Base-by-base conservation (phyloP, 2,113 vertebrate species). In the Smithornis capensis region DNA sequence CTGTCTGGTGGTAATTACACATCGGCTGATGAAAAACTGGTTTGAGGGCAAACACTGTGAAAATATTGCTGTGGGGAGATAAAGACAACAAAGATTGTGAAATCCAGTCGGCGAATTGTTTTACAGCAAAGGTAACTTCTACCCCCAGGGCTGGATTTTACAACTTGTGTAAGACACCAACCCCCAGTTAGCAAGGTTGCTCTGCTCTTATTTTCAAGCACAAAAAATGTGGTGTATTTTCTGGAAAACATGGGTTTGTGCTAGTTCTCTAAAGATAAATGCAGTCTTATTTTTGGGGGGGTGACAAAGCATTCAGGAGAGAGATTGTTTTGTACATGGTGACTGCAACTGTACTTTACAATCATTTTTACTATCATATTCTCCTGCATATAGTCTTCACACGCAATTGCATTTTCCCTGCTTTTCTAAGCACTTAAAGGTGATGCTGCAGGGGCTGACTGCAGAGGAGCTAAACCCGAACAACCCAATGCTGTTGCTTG, bases 41-140 rank as follows among this genome's bases (percentile, higher is more conserved):
- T 87, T 76, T 85, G 68, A 93, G 91, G 87, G 92, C 85, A 94
- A 95, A 94, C 10, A 33, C 69, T 4, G 44, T 84, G 83, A 92
- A 89, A 94, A 91, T 67, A 47, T 24, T 59, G 81, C 92, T 96
- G 59, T 82, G 78, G 77, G 87, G 83, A 92, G 78, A 87, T 55
- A 87, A 57, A 59, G 87, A 82, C 0, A 27, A 82, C 49, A 44
- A 16, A 27, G 79, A 64, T 87, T 96, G 83, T 92, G 95, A 95
- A 95, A 96, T 49, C 38, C 75, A 47, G 75, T 8, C 47, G 0
- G 5, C 10, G 57, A 87, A 80, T 87, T 92, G 83, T 92, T 95
- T 95, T 91, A 80, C 82, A 83, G 88, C 52, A 5, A 53, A 91
- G 90, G 90, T 82, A 92, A 80, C 81, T 87, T 69, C 74, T 88